These are phyloP conservation scores for Drosophila erecta DNA, from an alignment of 1,140 invertebrate genomes.

Conservation along the genomic window DNA sequence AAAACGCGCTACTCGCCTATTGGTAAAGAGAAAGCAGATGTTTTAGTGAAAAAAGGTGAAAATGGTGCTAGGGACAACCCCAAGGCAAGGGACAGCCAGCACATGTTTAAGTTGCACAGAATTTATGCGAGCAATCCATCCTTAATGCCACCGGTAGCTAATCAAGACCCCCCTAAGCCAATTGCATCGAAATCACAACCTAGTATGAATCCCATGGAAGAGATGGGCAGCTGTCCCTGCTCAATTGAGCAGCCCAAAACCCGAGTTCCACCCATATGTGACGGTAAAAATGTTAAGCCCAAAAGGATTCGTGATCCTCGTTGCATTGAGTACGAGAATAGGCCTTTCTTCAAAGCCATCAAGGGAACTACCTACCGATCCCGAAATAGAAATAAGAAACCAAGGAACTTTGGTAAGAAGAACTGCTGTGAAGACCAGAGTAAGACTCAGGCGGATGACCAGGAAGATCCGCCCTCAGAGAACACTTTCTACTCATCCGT, in stretches of 20 bases:
- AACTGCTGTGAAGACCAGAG: background rate
- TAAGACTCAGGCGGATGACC: background rate
- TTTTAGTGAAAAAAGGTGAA: background rate
- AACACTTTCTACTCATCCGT: background rate
- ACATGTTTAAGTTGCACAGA: background rate
- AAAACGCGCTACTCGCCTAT: background rate
- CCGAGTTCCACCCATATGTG: background rate
- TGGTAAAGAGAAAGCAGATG: background rate
- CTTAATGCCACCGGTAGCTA: background rate
- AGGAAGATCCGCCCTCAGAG: background rate
- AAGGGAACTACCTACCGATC: background rate
- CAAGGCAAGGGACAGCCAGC: background rate
- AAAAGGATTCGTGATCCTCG: constrained; percentile 15
- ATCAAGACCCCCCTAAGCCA: background rate
- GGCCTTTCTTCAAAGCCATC: constrained; percentile 9
- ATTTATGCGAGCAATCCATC: constrained; percentile 4
- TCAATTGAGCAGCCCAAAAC: background rate
- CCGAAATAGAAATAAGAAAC: background rate
- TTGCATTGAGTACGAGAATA: constrained; percentile 4
- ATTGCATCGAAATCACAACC: background rate
- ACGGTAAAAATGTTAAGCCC: background rate
- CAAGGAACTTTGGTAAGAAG: background rate
- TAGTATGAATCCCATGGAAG: background rate
- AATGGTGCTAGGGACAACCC: background rate
- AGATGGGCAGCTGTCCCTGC: background rate